phyloP scores from a whole-genome alignment of 2,113 vertebrate genomes.

The Dicentrarchus labrax region DNA sequence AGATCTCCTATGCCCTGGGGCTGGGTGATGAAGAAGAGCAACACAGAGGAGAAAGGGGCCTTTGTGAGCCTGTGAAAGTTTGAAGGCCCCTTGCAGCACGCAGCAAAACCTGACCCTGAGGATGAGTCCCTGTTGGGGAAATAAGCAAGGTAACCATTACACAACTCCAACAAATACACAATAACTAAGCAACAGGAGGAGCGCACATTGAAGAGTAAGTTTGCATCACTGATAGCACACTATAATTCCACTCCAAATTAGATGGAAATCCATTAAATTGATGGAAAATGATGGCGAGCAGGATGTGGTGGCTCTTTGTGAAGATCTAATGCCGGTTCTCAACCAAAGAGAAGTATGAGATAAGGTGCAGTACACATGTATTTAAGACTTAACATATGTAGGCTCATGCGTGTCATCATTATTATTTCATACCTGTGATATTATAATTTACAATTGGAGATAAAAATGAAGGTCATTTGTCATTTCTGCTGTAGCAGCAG shows the following conservation, averaged over 20 bases:
- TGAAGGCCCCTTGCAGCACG: conserved; percentile 66
- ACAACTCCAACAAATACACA: conserved; percentile 45
- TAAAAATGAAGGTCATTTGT: conserved; percentile 48
- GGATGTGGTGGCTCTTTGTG: neutral
- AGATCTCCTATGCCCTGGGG: conserved; percentile 79
- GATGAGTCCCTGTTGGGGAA: conserved; percentile 45
- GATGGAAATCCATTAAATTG: neutral
- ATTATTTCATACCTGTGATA: conserved; percentile 48
- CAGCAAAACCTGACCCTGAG: conserved; percentile 65
- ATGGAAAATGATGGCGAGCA: neutral
- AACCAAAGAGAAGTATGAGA: conserved; percentile 12
- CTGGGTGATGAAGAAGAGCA: conserved; percentile 85
- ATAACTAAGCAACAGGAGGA: conserved; percentile 10
- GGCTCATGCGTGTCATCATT: conserved; percentile 41
- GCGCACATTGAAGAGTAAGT: neutral
- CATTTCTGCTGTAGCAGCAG: conserved; percentile 40
- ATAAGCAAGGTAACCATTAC: conserved; percentile 48
- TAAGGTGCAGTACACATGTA: neutral
- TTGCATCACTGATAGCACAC: neutral
- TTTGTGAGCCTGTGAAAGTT: conserved; percentile 78
- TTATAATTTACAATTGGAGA: conserved; percentile 38
- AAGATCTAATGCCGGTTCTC: neutral
- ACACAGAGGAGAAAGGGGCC: conserved; percentile 80
- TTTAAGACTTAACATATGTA: conserved; percentile 34
- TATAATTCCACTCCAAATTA: neutral